Percentiles rank a stretch among this genome's conserved stretches.
phyloP scores from a whole-genome alignment of 2,797 vertebrate species.

The Echiichthys vipera region DNA sequence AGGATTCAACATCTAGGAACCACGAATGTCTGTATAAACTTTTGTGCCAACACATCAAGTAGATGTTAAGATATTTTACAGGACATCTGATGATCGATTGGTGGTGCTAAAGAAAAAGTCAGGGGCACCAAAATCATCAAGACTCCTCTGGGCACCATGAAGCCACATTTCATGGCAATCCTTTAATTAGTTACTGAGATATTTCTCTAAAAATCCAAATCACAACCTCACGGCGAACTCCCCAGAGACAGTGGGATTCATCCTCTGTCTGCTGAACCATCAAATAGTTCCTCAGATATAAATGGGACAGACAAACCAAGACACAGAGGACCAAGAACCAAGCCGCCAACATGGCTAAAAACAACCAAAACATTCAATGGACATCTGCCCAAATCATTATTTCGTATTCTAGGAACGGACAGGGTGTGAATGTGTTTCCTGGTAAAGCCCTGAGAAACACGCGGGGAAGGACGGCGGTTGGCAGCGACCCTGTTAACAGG shows the following conservation, averaged over 20 bases:
- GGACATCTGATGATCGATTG: no score
- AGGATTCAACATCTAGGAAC: background rate
- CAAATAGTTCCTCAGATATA: no score
- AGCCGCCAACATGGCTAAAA: constrained; percentile 8
- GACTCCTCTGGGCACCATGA: no score
- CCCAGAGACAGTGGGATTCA: no score
- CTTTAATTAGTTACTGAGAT: background rate
- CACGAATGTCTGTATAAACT: background rate
- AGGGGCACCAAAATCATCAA: no score
- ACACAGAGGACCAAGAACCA: background rate
- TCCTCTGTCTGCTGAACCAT: no score
- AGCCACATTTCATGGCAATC: no score
- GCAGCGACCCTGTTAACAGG: constrained; percentile 43
- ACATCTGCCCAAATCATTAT: constrained; percentile 14
- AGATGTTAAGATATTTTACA: no score
- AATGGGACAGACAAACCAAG: no score
- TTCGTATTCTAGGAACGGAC: constrained; percentile 27
- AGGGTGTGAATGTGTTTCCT: constrained; percentile 20
- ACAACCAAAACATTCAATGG: background rate
- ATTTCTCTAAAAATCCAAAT: no score
- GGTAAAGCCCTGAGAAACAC: background rate
- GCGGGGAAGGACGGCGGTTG: background rate
- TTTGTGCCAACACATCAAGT: background rate
- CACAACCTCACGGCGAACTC: no score
- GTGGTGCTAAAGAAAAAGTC: no score